A percentile compares a stretch with the other conserved stretches of the same genome.
Evolutionary conservation across 1,140 invertebrate species (phyloP).

Genomic region (Calliphora vicina): DNA sequence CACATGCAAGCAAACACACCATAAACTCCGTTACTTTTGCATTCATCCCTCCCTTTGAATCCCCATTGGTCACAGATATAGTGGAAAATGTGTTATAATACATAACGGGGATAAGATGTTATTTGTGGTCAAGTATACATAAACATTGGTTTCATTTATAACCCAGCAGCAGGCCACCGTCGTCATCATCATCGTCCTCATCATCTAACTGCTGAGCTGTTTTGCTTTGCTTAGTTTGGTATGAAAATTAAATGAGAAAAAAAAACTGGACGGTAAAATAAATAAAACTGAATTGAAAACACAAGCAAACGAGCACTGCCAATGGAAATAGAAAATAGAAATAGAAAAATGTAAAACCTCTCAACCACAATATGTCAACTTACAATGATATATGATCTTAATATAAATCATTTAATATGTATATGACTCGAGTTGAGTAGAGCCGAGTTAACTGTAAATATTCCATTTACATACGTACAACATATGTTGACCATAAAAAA

Average conservation of each 20-base stretch:
- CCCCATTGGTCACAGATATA: not conserved
- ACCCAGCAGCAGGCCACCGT: not conserved
- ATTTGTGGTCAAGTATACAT: slow-evolving; percentile 5
- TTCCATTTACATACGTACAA: not conserved
- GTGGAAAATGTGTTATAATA: not conserved
- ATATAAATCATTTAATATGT: slow-evolving; percentile 5
- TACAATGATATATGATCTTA: slow-evolving; percentile 4
- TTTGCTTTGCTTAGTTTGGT: not conserved
- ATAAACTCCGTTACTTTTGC: not conserved
- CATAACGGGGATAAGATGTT: not conserved
- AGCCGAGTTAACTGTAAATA: not conserved
- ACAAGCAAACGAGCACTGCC: no score
- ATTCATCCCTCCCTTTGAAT: not conserved
- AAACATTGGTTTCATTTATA: slow-evolving; percentile 10
- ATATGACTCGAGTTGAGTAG: not conserved
- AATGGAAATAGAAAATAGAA: not conserved
- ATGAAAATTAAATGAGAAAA: not conserved
- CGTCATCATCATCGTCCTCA: not conserved
- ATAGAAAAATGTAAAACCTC: not conserved
- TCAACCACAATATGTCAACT: slow-evolving; percentile 13
- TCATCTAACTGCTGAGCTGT: not conserved
- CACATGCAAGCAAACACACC: not conserved
- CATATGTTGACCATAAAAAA: slow-evolving; percentile 3
- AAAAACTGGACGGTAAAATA: not conserved
- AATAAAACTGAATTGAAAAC: not conserved